A percentile compares a stretch with the other conserved stretches of the same genome.
These are phyloP conservation scores for Paramuricea clavata DNA, from an alignment of 92 coral and sea anemone species.

Conservation along the genomic window DNA sequence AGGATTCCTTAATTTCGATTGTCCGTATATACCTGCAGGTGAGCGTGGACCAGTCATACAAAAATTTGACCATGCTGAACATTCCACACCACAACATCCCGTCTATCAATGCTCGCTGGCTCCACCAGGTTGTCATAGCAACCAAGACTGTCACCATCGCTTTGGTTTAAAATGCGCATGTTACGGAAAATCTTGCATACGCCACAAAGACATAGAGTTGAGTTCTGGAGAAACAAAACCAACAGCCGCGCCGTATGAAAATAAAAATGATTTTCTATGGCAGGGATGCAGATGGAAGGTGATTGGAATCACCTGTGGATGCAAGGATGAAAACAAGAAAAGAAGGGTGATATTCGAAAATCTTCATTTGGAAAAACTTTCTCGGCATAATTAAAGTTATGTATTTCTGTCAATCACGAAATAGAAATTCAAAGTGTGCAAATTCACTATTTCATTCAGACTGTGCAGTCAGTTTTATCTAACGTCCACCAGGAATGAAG, in stretches of 20 bases:
- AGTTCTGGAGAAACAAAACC: not conserved
- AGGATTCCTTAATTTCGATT: conserved; percentile 27
- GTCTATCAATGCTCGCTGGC: conserved; percentile 45
- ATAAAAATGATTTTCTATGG: not conserved
- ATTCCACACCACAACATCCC: not conserved
- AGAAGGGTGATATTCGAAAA: conserved; percentile 33
- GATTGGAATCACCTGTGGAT: conserved; percentile 15
- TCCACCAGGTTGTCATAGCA: conserved; percentile 29
- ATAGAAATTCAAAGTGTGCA: no score
- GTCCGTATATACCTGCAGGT: conserved; percentile 16
- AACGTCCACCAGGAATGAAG: no score
- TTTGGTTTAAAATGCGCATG: conserved; percentile 18
- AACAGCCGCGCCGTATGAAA: not conserved
- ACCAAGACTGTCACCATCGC: conserved; percentile 35
- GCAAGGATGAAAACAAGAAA: conserved; percentile 2
- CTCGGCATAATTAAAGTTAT: no score
- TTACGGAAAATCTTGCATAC: conserved; percentile 38
- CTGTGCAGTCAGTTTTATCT: no score
- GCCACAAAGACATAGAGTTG: not conserved
- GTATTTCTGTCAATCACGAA: no score
- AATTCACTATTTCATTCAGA: no score
- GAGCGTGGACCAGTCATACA: conserved; percentile 22
- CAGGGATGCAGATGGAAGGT: conserved; percentile 56
- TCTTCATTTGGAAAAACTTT: no score
- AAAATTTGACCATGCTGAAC: conserved; percentile 44